phyloP scores from a whole-genome alignment of 2,888 invertebrate genomes.

The Chymomyza amoena region DNA sequence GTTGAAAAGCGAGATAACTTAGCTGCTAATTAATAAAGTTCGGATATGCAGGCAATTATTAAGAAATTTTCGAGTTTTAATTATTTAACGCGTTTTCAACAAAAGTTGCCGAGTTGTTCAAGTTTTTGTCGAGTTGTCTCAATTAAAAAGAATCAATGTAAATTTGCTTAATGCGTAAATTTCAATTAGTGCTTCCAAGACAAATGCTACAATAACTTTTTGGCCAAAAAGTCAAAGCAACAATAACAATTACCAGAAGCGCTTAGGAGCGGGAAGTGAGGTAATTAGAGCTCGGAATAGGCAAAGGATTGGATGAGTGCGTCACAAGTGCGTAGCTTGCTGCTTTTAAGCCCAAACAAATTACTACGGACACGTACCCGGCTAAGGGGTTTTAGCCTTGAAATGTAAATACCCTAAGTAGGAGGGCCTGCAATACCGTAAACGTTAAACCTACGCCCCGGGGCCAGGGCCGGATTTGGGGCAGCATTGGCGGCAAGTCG shows the following conservation, averaged over 20 bases:
- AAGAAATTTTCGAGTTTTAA: not conserved
- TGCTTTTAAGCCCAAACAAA: conserved; percentile 43
- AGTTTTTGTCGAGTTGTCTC: conserved; percentile 25
- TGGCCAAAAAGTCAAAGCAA: not conserved
- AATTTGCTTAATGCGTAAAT: conserved; percentile 41
- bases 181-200: conserved; percentile 33
- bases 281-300: not conserved
- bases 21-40: conserved; percentile 4
- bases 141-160: conserved; percentile 34
- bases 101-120: not conserved
- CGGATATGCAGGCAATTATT: not conserved
- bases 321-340: not conserved
- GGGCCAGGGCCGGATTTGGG: not conserved
- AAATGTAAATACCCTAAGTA: not conserved
- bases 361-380: conserved; percentile 54
- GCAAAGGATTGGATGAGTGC: not conserved
- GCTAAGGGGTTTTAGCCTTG: not conserved
- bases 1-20: not conserved
- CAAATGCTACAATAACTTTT: not conserved
- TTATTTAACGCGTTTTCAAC: not conserved
- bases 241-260: not conserved
- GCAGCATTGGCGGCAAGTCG: too few species aligned
- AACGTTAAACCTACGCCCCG: not conserved
- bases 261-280: not conserved
- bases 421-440: not conserved